phyloP scores from a whole-genome alignment of 2,113 vertebrate genomes.

The Lophura nycthemera region DNA sequence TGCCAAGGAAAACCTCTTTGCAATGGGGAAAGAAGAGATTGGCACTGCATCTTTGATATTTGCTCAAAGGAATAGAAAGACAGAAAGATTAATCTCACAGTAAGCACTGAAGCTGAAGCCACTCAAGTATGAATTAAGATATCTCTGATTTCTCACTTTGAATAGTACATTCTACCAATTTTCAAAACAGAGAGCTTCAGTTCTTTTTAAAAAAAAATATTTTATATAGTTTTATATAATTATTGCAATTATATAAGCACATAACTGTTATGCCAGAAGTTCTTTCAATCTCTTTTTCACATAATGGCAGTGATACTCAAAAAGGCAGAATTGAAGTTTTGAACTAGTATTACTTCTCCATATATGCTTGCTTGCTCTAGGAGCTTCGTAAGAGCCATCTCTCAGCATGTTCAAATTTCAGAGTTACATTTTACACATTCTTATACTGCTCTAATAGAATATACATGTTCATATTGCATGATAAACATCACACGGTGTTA shows the following conservation, averaged over 20 bases:
- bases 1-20: slow-evolving; percentile 9
- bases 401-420: neutral
- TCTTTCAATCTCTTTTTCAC: neutral
- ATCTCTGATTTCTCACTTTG: neutral
- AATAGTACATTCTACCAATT: neutral
- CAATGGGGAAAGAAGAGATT: neutral
- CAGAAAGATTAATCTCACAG: neutral
- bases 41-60: neutral
- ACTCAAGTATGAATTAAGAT: neutral
- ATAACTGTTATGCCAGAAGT: neutral
- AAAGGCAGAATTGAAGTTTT: neutral
- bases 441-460: neutral
- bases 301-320: neutral
- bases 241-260: neutral
- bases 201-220: neutral
- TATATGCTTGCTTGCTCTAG: neutral
- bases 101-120: neutral
- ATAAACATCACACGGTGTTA: neutral
- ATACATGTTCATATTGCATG: neutral
- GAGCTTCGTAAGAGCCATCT: neutral
- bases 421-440: neutral
- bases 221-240: too few species aligned
- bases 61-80: neutral
- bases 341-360: neutral
- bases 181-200: neutral